Percentiles rank a stretch among this genome's conserved stretches.
phyloP scores from a whole-genome alignment of 2,797 vertebrate species.

The Acanthurus leucopareius region DNA sequence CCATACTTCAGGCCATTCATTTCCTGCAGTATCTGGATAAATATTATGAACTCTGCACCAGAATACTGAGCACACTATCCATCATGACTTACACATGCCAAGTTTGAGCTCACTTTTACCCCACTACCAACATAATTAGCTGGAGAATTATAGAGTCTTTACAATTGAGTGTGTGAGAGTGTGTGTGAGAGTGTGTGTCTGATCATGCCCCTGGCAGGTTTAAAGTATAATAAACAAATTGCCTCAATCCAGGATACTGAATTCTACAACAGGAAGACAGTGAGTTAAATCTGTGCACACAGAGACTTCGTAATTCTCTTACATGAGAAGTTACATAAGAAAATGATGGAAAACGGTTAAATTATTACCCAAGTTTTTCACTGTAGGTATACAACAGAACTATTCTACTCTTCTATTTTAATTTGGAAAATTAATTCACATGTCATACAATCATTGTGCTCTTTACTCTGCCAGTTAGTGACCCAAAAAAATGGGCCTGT shows the following conservation, averaged over 20 bases:
- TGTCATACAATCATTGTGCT: no score
- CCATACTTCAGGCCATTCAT: constrained; percentile 71
- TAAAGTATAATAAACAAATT: constrained; percentile 44
- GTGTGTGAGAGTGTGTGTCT: constrained; percentile 15
- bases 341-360: no score
- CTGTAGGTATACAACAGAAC: no score
- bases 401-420: no score
- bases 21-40: constrained; percentile 82
- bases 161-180: not conserved
- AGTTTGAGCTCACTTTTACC: constrained; percentile 74
- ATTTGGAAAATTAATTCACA: no score
- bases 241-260: constrained; percentile 46
- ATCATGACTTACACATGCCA: constrained; percentile 76
- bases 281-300: not conserved
- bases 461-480: no score
- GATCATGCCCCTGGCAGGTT: constrained; percentile 38
- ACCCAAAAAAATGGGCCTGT: no score
- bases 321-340: no score
- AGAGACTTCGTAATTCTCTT: not conserved
- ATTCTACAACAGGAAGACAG: constrained; percentile 38
- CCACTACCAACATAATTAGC: constrained; percentile 72
- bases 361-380: no score
- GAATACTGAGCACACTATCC: constrained; percentile 74
- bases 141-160: constrained; percentile 48
- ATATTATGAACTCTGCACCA: constrained; percentile 83